phyloP scores from a whole-genome alignment of 2,888 invertebrate species.

The Helobdella robusta region DNA sequence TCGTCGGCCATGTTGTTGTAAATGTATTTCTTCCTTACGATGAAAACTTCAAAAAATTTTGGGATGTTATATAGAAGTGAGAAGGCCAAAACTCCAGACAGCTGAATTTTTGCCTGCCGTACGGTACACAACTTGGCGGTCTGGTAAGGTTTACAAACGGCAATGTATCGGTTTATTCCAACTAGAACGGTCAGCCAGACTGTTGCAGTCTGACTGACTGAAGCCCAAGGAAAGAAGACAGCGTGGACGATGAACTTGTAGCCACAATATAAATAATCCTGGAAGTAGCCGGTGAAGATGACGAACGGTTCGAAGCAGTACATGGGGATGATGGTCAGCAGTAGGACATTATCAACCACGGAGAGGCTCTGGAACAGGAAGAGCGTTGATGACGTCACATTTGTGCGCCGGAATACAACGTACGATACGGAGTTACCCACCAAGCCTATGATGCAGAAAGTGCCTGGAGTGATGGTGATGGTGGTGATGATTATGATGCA shows the following conservation, averaged over 20 bases:
- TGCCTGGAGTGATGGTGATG: constrained; percentile 29
- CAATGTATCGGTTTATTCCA: constrained; percentile 35
- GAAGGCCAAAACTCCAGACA: constrained; percentile 29
- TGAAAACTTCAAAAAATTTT: constrained; percentile 30
- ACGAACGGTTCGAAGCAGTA: constrained; percentile 32
- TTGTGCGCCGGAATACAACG: constrained; percentile 34
- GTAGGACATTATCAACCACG: constrained; percentile 33
- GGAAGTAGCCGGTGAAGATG: constrained; percentile 28
- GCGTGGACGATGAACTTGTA: constrained; percentile 29
- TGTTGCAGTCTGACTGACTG: constrained; percentile 12
- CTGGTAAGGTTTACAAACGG: constrained; percentile 34
- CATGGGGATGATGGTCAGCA: constrained; percentile 32
- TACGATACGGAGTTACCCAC: constrained; percentile 34
- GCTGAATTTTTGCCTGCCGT: constrained; percentile 30
- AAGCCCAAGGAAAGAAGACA: constrained; percentile 32
- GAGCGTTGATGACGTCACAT: constrained; percentile 35
- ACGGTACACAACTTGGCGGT: constrained; percentile 32
- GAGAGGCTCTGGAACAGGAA: constrained; percentile 36
- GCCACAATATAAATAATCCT: constrained; percentile 10
- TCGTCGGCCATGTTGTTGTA: neutral
- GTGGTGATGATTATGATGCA: neutral
- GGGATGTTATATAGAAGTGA: constrained; percentile 34
- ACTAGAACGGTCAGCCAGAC: constrained; percentile 23
- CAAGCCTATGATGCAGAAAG: constrained; percentile 31
- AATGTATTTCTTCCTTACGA: neutral